Conservation (phyloP, 2,888 invertebrate genomes). For the Plagiodera versicolora region DNA sequence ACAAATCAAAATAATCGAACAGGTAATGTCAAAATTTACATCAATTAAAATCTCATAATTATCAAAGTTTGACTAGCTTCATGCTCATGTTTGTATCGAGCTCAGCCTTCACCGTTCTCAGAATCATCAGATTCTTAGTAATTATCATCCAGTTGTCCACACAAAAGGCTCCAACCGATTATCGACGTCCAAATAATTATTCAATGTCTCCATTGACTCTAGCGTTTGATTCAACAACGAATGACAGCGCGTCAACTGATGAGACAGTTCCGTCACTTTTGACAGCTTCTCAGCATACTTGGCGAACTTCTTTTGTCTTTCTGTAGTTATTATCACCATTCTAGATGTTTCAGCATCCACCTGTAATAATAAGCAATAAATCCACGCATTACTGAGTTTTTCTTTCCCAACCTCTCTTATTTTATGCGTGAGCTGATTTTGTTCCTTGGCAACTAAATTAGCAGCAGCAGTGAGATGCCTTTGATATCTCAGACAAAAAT, state of each 20-base stretch:
- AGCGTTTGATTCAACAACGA: slow-evolving; percentile 80
- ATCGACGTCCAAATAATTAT: slow-evolving; percentile 77
- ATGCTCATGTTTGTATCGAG: background rate
- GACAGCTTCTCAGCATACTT: slow-evolving; percentile 84
- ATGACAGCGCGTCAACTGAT: slow-evolving; percentile 80
- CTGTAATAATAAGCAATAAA: slow-evolving; percentile 51
- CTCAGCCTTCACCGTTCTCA: background rate
- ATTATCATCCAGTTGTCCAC: slow-evolving; percentile 73
- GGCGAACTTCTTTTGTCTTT: slow-evolving; percentile 81
- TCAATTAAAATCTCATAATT: no score
- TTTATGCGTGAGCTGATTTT: slow-evolving; percentile 71
- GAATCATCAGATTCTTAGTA: slow-evolving; percentile 1
- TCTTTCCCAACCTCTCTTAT: slow-evolving; percentile 70
- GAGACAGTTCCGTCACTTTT: slow-evolving; percentile 79
- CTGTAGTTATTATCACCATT: slow-evolving; percentile 70
- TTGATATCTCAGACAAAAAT: slow-evolving; percentile 79
- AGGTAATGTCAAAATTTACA: no score
- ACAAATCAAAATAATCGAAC: no score
- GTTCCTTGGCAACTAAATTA: slow-evolving; percentile 78
- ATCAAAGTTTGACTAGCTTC: no score
- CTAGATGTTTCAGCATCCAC: slow-evolving; percentile 72
- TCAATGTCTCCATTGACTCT: slow-evolving; percentile 83
- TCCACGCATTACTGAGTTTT: background rate
- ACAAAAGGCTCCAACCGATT: slow-evolving; percentile 86
- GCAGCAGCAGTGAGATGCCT: slow-evolving; percentile 83